These are phyloP conservation scores for Trochalopteron elliotii DNA, from an alignment of 2,113 vertebrate genomes.

Conservation along the genomic window DNA sequence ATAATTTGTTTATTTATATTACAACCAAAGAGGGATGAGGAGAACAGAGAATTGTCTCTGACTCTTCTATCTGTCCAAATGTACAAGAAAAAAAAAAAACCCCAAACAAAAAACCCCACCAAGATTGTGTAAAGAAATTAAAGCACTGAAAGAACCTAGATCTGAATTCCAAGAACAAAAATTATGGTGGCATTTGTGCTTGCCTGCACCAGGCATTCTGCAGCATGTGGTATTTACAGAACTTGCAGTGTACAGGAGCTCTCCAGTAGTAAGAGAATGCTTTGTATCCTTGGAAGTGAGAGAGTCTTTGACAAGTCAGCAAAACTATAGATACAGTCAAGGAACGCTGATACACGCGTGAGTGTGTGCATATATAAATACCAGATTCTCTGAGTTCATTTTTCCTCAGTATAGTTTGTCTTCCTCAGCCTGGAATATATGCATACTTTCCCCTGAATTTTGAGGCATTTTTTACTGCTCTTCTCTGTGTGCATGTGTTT, in stretches of 20 bases:
- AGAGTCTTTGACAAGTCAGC: not conserved
- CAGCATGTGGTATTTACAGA: slow-evolving; percentile 37
- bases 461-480: not conserved
- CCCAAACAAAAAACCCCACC: too few relatives aligned
- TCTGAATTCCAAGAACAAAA: slow-evolving; percentile 27
- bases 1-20: not conserved
- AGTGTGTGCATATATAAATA: not conserved
- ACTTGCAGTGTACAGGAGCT: slow-evolving; percentile 29
- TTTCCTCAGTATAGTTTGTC: not conserved
- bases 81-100: not conserved
- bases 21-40: not conserved
- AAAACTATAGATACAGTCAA: slow-evolving; percentile 1
- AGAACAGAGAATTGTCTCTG: not conserved
- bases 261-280: not conserved
- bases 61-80: not conserved
- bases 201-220: not conserved
- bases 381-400: not conserved
- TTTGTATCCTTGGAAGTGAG: not conserved
- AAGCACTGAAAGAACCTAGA: not conserved
- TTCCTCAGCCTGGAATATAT: not conserved
- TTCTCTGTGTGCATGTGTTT: not conserved
- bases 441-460: not conserved
- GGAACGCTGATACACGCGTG: not conserved
- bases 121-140: not conserved
- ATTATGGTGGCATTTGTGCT: not conserved